Evolutionary conservation across 2,113 vertebrate species (phyloP).

Genomic region (Carassius auratus): DNA sequence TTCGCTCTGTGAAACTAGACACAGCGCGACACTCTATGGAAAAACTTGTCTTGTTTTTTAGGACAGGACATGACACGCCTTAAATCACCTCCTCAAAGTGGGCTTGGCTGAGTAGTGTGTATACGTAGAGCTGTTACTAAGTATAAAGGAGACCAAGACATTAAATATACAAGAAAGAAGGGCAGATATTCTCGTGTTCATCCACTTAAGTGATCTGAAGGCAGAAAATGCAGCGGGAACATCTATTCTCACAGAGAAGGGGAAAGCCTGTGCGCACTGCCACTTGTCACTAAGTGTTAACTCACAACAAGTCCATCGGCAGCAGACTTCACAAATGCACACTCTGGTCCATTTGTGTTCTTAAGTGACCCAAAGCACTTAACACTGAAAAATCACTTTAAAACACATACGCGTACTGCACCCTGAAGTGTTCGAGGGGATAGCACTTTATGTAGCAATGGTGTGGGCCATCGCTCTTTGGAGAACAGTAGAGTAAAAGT

Average conservation of each 20-base stretch:
- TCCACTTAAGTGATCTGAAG: conserved; percentile 15
- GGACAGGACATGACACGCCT: not conserved
- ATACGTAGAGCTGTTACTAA: not conserved
- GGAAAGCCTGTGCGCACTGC: not conserved
- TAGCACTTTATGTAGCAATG: not conserved
- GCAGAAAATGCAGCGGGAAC: not conserved
- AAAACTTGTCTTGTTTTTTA: conserved; percentile 18
- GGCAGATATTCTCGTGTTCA: conserved; percentile 25
- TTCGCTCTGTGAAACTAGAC: not conserved
- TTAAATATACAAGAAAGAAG: conserved; percentile 39
- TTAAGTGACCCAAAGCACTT: conserved; percentile 34
- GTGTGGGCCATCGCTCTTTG: not conserved
- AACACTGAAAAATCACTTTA: conserved; percentile 26
- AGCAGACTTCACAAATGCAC: conserved; percentile 1
- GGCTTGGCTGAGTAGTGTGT: not conserved
- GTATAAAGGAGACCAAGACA: conserved; percentile 15
- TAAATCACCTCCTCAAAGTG: conserved; percentile 22
- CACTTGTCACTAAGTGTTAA: conserved; percentile 36
- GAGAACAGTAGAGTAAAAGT: not conserved
- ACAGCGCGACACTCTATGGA: not conserved
- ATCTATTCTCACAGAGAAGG: conserved; percentile 15
- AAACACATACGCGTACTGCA: not conserved
- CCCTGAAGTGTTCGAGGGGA: not conserved
- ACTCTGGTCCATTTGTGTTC: conserved; percentile 14
- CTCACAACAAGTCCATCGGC: conserved; percentile 20